A percentile compares a stretch with the other conserved stretches of the same genome.
Evolutionary conservation across 2,113 vertebrate species (phyloP).

Genomic region (Perognathus longimembris): DNA sequence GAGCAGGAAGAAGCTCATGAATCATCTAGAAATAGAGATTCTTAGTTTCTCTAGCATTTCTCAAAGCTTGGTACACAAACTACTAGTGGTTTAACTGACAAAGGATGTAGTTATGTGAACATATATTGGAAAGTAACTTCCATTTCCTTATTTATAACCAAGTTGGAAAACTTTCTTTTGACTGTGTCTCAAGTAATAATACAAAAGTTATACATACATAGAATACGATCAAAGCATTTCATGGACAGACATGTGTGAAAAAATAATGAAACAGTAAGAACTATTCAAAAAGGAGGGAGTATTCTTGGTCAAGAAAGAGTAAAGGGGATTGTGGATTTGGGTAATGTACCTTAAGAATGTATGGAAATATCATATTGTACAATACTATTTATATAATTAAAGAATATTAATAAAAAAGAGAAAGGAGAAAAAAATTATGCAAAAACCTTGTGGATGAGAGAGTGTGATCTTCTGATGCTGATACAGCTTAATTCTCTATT

Average conservation of each 20-base stretch:
- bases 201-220: neutral
- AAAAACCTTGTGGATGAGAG: too few species aligned
- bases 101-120: neutral
- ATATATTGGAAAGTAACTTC: neutral
- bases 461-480: neutral
- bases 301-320: too few species aligned
- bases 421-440: too few species aligned
- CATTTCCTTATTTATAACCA: neutral
- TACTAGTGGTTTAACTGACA: neutral
- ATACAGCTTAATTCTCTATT: neutral
- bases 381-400: too few species aligned
- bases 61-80: neutral
- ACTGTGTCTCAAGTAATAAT: neutral
- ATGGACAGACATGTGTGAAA: too few species aligned
- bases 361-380: too few species aligned
- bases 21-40: neutral
- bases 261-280: too few species aligned
- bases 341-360: too few species aligned
- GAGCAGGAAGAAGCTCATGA: neutral
- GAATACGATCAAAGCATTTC: too few species aligned
- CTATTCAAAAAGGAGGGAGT: too few species aligned
- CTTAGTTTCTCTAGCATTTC: neutral
- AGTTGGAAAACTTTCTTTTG: neutral
- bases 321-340: too few species aligned
- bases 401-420: too few species aligned